These are phyloP conservation scores for Alaudala cheleensis DNA, from an alignment of 2,113 vertebrate genomes.

Conservation along the genomic window DNA sequence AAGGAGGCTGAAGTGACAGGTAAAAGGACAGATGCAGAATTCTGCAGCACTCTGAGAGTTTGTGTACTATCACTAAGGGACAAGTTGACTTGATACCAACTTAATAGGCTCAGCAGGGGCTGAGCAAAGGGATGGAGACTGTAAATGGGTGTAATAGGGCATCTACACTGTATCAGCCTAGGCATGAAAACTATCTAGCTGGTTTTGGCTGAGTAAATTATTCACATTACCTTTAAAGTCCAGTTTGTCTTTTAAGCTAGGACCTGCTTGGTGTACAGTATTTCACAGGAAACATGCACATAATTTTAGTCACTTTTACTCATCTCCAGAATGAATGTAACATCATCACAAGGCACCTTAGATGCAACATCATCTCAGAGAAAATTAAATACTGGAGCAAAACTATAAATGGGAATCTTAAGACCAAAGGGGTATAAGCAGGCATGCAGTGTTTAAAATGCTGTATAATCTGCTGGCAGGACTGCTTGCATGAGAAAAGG, in stretches of 20 bases:
- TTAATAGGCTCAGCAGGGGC: constrained; percentile 73
- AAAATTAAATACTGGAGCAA: constrained; percentile 41
- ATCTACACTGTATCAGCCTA: background rate
- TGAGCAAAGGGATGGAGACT: background rate
- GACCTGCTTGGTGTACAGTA: background rate
- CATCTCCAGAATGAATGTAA: constrained; percentile 31
- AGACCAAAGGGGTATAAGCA: background rate
- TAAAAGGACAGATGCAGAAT: constrained; percentile 83
- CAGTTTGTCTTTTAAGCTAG: constrained; percentile 11
- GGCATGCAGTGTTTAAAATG: background rate
- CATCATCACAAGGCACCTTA: constrained; percentile 45
- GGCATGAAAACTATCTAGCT: constrained; percentile 6
- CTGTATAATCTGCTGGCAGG: background rate
- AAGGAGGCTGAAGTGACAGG: constrained; percentile 89
- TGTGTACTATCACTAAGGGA: constrained; percentile 80
- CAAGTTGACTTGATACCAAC: constrained; percentile 68
- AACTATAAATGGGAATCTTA: constrained; percentile 27
- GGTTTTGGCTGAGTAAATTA: background rate
- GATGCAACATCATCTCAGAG: constrained; percentile 17
- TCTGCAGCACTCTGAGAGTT: constrained; percentile 80
- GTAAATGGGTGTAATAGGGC: constrained; percentile 32
- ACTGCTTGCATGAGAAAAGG: background rate
- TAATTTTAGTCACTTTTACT: constrained; percentile 49
- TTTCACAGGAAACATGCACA: constrained; percentile 33
- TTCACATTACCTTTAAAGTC: constrained; percentile 4